Percentiles rank a stretch among this genome's conserved stretches.
Conservation (phyloP, 2,113 vertebrate species). For the Amia ocellicauda region DNA sequence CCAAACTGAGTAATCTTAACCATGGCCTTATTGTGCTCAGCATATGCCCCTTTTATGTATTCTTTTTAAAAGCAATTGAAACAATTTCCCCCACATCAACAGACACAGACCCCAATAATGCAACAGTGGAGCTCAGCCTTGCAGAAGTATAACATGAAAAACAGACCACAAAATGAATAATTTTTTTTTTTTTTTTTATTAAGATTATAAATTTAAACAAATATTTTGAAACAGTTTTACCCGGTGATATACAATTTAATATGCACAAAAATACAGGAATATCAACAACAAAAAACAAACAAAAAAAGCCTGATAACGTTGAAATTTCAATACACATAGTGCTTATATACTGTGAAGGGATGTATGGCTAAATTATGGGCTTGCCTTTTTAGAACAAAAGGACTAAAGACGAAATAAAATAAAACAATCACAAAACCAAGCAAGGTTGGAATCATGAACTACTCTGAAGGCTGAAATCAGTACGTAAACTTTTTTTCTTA, state of each 20-base stretch:
- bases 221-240: conserved; percentile 86
- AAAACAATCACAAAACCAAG: conserved; percentile 69
- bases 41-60: too few species aligned
- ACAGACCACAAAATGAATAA: conserved; percentile 1
- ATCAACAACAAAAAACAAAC: conserved; percentile 67
- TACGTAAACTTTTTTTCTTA: conserved; percentile 37
- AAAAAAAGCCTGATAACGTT: conserved; percentile 75
- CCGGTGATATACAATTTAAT: conserved; percentile 89
- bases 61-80: too few species aligned
- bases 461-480: conserved; percentile 47
- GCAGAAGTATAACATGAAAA: too few species aligned
- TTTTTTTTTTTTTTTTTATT: conserved; percentile 76
- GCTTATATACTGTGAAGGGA: conserved; percentile 67
- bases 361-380: conserved; percentile 63
- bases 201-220: conserved; percentile 91
- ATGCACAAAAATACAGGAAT: conserved; percentile 85
- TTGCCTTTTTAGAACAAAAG: conserved; percentile 96
- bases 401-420: conserved; percentile 55
- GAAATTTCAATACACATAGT: conserved; percentile 79
- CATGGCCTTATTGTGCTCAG: too few species aligned
- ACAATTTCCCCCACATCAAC: too few species aligned
- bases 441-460: conserved; percentile 70
- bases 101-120: too few species aligned
- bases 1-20: too few species aligned
- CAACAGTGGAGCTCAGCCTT: too few species aligned